Percentiles rank a stretch among this genome's conserved stretches.
Conservation (phyloP, 2,888 invertebrate species). For the Bhutanitis thaidina region DNA sequence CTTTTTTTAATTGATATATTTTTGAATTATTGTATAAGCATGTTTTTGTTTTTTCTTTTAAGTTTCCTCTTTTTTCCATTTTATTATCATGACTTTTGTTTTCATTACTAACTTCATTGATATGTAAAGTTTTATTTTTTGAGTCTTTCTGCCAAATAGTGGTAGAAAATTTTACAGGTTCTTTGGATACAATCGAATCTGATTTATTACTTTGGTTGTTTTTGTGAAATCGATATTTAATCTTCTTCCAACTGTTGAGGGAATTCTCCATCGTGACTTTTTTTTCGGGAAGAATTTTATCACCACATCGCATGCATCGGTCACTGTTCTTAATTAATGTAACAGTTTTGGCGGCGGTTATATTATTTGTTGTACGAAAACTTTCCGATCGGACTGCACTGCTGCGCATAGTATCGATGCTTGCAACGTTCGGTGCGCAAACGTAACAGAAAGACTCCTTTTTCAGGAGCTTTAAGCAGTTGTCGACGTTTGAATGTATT, state of each 20-base stretch:
- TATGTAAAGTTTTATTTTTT: constrained; percentile 1
- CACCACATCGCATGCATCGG: constrained; percentile 20
- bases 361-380: background rate
- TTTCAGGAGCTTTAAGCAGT: background rate
- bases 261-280: background rate
- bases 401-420: constrained; percentile 3
- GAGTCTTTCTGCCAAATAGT: background rate
- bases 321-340: constrained; percentile 22
- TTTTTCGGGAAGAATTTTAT: constrained; percentile 4
- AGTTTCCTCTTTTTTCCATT: background rate
- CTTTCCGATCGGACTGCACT: background rate
- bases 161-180: constrained; percentile 1
- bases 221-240: background rate
- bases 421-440: constrained; percentile 2
- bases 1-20: background rate
- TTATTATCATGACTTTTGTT: constrained; percentile 4
- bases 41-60: background rate
- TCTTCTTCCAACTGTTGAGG: background rate
- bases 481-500: background rate
- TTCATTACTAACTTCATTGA: constrained; percentile 5
- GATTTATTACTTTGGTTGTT: background rate
- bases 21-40: background rate
- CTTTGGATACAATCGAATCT: constrained; percentile 1
- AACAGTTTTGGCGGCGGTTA: constrained; percentile 16
- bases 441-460: constrained; percentile 3